Conservation (phyloP, 2,888 invertebrate genomes). For the Eledona agricola region DNA sequence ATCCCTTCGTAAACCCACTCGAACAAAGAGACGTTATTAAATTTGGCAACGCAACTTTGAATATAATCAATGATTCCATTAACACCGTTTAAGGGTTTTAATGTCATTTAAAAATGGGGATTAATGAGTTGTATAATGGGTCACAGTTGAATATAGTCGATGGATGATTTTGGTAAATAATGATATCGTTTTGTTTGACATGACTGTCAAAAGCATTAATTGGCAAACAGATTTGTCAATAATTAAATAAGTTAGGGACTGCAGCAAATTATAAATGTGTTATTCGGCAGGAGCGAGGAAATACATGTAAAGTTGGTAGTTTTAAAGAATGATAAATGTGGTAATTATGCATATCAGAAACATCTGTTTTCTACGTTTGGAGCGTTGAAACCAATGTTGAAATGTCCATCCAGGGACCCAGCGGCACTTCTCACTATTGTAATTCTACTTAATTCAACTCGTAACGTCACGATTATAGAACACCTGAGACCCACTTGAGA, state of each 20-base stretch:
- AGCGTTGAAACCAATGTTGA: conserved; percentile 37
- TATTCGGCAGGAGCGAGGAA: conserved; percentile 15
- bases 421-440: conserved; percentile 33
- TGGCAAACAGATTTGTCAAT: conserved; percentile 4
- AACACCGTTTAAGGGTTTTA: too few relatives aligned
- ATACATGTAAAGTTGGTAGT: conserved; percentile 33
- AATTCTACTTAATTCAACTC: conserved; percentile 35
- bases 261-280: conserved; percentile 19
- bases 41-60: too few relatives aligned
- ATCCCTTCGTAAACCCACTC: too few relatives aligned
- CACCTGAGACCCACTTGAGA: conserved; percentile 34
- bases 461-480: conserved; percentile 22
- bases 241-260: conserved; percentile 15
- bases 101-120: too few relatives aligned
- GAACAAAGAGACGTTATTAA: too few relatives aligned
- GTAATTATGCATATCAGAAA: conserved; percentile 44
- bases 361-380: conserved; percentile 41
- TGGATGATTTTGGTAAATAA: conserved; percentile 16
- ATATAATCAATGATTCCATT: too few relatives aligned
- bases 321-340: conserved; percentile 42
- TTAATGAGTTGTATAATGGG: too few relatives aligned
- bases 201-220: conserved; percentile 8
- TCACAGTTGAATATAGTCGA: too few relatives aligned
- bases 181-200: conserved; percentile 16
- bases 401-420: conserved; percentile 37